Conservation (phyloP, 2,797 vertebrate genomes). For the Myiothlypis chrysogaster region DNA sequence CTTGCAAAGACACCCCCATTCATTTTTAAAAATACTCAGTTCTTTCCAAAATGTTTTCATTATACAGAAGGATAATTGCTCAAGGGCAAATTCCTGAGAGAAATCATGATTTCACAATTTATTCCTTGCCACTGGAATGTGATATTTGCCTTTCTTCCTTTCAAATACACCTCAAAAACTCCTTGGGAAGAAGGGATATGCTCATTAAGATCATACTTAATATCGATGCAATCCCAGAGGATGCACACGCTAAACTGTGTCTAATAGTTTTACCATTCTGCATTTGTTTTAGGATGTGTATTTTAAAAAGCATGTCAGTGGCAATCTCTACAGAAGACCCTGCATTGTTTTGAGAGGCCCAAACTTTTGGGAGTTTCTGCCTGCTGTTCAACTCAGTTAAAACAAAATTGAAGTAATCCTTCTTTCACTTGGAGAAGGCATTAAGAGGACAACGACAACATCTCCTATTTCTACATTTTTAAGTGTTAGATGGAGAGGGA, state of each 20-base stretch:
- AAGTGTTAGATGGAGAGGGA: background rate
- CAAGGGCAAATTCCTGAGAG: background rate
- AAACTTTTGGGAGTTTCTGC: background rate
- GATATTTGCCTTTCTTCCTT: background rate
- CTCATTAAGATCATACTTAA: background rate
- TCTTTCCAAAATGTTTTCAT: background rate
- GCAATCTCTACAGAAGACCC: background rate
- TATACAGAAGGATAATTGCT: background rate
- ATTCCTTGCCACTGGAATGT: background rate
- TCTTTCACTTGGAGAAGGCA: background rate
- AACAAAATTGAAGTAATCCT: background rate
- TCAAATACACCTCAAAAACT: constrained; percentile 12
- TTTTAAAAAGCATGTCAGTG: background rate
- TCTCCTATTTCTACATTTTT: background rate
- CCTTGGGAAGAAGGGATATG: background rate
- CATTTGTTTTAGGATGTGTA: background rate
- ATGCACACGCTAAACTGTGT: background rate
- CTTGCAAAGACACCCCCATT: background rate
- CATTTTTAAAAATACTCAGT: background rate
- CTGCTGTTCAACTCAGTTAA: background rate
- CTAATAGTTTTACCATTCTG: background rate
- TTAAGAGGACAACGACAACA: background rate
- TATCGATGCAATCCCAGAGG: background rate
- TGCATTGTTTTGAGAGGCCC: background rate
- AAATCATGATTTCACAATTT: background rate